Conservation (phyloP, 2,113 vertebrate species). For the Leptodactylus fuscus region DNA sequence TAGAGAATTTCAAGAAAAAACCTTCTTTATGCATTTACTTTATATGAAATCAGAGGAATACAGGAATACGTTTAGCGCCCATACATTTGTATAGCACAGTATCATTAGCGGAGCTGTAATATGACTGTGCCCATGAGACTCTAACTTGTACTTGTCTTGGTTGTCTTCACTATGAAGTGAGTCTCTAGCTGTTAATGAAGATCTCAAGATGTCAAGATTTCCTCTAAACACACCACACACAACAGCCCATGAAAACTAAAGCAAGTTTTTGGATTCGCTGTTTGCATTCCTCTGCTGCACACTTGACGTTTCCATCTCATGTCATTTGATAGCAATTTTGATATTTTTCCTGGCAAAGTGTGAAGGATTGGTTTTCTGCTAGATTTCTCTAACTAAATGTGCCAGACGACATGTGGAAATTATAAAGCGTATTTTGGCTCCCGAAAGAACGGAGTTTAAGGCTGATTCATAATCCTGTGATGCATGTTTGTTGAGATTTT, state of each 20-base stretch:
- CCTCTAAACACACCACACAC: neutral
- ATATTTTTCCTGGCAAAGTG: conserved; percentile 25
- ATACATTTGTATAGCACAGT: no score
- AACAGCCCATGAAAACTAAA: neutral
- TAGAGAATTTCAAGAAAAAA: no score
- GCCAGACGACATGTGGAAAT: conserved; percentile 37
- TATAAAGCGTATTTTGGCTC: conserved; percentile 28
- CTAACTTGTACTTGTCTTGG: neutral
- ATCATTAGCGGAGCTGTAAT: no score
- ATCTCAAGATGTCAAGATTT: neutral
- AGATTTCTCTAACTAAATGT: conserved; percentile 20
- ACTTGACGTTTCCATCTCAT: conserved; percentile 17
- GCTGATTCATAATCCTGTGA: conserved; percentile 29
- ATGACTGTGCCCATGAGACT: neutral
- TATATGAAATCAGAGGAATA: no score
- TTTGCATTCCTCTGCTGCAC: neutral
- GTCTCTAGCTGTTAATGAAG: no score
- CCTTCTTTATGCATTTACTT: no score
- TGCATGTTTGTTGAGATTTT: neutral
- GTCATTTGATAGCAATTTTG: conserved; percentile 30
- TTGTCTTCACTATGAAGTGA: neutral
- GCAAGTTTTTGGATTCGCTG: neutral
- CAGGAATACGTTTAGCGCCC: no score
- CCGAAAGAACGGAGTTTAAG: neutral
- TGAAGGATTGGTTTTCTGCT: conserved; percentile 13